Conservation (phyloP, 2,888 invertebrate genomes). For the Pterostichus madidus region DNA sequence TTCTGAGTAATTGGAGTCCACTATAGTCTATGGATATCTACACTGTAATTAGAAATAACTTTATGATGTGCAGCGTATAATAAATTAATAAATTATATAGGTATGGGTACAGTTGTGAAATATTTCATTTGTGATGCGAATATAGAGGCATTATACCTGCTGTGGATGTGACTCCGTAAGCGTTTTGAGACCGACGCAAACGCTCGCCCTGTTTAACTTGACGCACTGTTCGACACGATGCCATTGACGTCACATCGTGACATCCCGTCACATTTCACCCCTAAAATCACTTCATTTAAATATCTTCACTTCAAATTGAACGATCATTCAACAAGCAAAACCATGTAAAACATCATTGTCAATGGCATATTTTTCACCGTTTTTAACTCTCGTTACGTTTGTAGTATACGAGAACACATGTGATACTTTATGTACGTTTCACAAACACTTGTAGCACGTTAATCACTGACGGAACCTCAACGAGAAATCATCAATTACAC, state of each 20-base stretch:
- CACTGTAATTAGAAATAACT: no score
- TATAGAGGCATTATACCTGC: conserved; percentile 24
- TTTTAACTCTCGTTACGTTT: conserved; percentile 4
- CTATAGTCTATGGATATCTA: no score
- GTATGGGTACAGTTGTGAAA: no score
- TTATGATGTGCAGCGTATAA: no score
- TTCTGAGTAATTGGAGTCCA: no score
- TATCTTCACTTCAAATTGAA: background rate
- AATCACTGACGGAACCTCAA: conserved; percentile 22
- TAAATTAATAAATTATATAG: no score
- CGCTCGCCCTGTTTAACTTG: conserved; percentile 85
- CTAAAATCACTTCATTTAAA: background rate
- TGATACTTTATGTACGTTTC: conserved; percentile 33
- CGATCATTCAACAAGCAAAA: background rate
- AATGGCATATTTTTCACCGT: background rate
- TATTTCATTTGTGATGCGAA: background rate
- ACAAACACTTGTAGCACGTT: conserved; percentile 47
- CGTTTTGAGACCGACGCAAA: conserved; percentile 75
- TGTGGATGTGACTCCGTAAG: conserved; percentile 66
- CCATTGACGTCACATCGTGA: conserved; percentile 82
- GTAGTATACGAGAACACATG: background rate
- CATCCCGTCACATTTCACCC: conserved; percentile 71
- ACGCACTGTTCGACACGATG: conserved; percentile 83
- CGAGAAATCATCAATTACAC: conserved; percentile 33
- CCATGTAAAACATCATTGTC: background rate